A percentile compares a stretch with the other conserved stretches of the same genome.
Evolutionary conservation across 2,888 invertebrate species (phyloP).

Genomic region (Agriopis leucophaearia): DNA sequence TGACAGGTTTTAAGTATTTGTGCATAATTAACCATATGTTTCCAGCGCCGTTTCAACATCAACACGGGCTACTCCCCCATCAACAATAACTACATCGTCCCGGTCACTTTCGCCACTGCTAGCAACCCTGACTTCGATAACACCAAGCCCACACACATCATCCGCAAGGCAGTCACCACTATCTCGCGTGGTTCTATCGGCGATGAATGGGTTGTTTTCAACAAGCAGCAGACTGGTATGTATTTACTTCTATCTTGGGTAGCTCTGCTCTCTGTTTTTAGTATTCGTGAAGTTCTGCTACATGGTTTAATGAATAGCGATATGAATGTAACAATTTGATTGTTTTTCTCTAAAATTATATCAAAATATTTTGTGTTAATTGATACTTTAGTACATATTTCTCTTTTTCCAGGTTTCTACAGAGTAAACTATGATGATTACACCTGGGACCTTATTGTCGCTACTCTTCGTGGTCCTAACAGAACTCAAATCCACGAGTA

Average conservation of each 20-base stretch:
- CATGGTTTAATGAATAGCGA: neutral
- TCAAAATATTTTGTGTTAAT: neutral
- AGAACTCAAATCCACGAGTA: conserved; percentile 85
- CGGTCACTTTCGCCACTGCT: conserved; percentile 73
- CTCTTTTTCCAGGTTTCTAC: conserved; percentile 85
- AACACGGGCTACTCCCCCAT: conserved; percentile 66
- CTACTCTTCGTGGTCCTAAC: conserved; percentile 68
- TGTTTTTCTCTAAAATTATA: neutral
- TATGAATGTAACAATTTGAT: neutral
- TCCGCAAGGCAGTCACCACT: conserved; percentile 59
- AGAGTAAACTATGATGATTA: conserved; percentile 88
- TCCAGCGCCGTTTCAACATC: conserved; percentile 82
- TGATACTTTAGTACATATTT: neutral
- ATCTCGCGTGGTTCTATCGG: conserved; percentile 66
- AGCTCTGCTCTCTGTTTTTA: neutral
- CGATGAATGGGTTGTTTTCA: conserved; percentile 87
- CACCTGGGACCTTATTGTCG: conserved; percentile 84
- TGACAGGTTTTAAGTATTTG: neutral
- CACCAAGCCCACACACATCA: conserved; percentile 77
- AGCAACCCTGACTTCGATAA: conserved; percentile 73
- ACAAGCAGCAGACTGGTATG: conserved; percentile 87
- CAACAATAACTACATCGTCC: conserved; percentile 73
- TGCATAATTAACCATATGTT: conserved; percentile 19
- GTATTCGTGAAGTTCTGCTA: neutral
- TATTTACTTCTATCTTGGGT: neutral